These are phyloP conservation scores for Graphium colonna DNA, from an alignment of 2,888 invertebrate genomes.

Conservation along the genomic window DNA sequence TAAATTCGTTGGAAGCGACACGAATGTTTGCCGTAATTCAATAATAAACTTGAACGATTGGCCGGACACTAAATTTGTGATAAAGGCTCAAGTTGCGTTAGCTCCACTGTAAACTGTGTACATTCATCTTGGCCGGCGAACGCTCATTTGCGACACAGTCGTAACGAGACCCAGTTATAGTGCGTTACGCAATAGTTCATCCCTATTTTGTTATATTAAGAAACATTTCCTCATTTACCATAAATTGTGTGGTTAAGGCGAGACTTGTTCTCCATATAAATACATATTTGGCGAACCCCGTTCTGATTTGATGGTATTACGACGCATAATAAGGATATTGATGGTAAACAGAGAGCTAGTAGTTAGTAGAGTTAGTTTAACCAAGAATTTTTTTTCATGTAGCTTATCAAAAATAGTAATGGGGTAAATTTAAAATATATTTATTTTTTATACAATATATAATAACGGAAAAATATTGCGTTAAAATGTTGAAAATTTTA, in stretches of 20 bases:
- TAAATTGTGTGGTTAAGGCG: not conserved
- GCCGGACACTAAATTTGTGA: conserved; percentile 20
- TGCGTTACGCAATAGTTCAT: conserved; percentile 14
- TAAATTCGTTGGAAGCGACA: conserved; percentile 11
- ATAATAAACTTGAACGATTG: conserved; percentile 20
- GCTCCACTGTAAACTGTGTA: conserved; percentile 20
- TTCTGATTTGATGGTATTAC: not conserved
- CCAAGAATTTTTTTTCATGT: too few species aligned
- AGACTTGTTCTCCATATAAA: not conserved
- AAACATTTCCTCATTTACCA: not conserved
- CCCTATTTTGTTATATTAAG: conserved; percentile 17
- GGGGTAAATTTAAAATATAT: too few species aligned
- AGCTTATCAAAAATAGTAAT: too few species aligned
- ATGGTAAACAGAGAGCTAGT: too few species aligned
- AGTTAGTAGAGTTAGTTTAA: too few species aligned
- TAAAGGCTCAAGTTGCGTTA: conserved; percentile 20
- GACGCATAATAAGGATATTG: not conserved
- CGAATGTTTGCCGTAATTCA: conserved; percentile 18
- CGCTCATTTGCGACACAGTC: conserved; percentile 19
- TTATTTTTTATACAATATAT: too few species aligned
- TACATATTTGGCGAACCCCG: not conserved
- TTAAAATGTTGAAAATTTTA: too few species aligned
- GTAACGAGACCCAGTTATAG: conserved; percentile 14
- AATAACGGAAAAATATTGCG: too few species aligned
- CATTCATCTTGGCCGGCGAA: conserved; percentile 15